Conservation (phyloP, 2,113 vertebrate species). For the Benitochromis conjunctus region DNA sequence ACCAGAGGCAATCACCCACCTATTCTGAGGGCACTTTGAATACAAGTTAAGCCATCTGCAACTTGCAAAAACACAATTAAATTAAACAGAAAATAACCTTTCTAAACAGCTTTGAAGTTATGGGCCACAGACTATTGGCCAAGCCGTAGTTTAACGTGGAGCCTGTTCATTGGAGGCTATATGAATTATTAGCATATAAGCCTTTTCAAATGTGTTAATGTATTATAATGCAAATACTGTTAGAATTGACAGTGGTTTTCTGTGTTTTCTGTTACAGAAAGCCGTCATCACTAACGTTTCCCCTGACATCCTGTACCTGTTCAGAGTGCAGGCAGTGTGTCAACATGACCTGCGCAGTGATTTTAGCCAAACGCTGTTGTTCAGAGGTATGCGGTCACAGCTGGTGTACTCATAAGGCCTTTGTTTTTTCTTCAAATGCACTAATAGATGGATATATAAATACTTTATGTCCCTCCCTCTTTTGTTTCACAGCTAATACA, state of each 20-base stretch:
- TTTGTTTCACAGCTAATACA: slow-evolving; percentile 85
- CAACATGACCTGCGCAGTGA: slow-evolving; percentile 95
- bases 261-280: slow-evolving; percentile 78
- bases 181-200: not conserved
- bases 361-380: slow-evolving; percentile 97
- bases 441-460: not conserved
- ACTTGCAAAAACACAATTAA: slow-evolving; percentile 38
- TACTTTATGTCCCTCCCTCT: not conserved
- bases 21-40: slow-evolving; percentile 58
- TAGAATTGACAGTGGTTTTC: not conserved
- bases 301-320: slow-evolving; percentile 94
- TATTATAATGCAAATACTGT: not conserved
- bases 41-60: slow-evolving; percentile 53
- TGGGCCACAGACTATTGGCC: not conserved
- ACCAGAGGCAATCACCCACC: slow-evolving; percentile 71
- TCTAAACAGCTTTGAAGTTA: not conserved
- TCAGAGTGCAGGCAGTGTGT: slow-evolving; percentile 97
- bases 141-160: not conserved
- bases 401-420: not conserved
- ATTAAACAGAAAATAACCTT: slow-evolving; percentile 45
- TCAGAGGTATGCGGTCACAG: slow-evolving; percentile 82
- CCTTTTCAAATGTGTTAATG: not conserved
- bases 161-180: not conserved
- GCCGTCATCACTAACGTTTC: slow-evolving; percentile 94
- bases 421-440: not conserved